Evolutionary conservation across 2,797 vertebrate species (phyloP).

Genomic region (Rousettus madagascariensis): DNA sequence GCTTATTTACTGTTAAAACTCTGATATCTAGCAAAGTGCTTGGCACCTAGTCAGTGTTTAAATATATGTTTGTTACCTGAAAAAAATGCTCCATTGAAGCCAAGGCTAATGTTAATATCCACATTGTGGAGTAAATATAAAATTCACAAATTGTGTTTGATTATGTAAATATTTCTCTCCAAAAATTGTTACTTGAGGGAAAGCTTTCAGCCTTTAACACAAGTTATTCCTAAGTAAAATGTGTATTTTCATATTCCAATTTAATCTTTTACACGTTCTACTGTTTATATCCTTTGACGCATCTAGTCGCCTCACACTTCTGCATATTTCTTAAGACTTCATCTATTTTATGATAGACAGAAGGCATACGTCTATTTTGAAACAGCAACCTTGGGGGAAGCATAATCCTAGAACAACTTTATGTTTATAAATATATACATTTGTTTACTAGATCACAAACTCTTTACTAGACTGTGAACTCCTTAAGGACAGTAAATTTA

Average conservation of each 20-base stretch:
- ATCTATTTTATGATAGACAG: not conserved
- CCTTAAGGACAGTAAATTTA: not conserved
- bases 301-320: not conserved
- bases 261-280: not conserved
- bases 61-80: slow-evolving; percentile 10
- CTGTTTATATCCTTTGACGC: not conserved
- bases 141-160: slow-evolving; percentile 34
- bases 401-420: not conserved
- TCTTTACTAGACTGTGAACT: not conserved
- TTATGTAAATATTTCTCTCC: not conserved
- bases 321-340: not conserved
- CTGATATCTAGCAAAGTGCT: not conserved
- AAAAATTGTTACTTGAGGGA: slow-evolving; percentile 41
- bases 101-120: slow-evolving; percentile 31
- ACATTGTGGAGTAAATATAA: slow-evolving; percentile 33
- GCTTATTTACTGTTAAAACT: not conserved
- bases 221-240: slow-evolving; percentile 25
- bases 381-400: not conserved
- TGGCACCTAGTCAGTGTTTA: not conserved
- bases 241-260: not conserved
- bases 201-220: slow-evolving; percentile 29
- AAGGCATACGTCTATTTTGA: not conserved
- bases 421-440: not conserved
- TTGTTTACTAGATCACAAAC: not conserved
- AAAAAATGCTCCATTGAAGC: not conserved